Evolutionary conservation across 2,113 vertebrate genomes (phyloP).

Genomic region (Rhinopithecus roxellana): DNA sequence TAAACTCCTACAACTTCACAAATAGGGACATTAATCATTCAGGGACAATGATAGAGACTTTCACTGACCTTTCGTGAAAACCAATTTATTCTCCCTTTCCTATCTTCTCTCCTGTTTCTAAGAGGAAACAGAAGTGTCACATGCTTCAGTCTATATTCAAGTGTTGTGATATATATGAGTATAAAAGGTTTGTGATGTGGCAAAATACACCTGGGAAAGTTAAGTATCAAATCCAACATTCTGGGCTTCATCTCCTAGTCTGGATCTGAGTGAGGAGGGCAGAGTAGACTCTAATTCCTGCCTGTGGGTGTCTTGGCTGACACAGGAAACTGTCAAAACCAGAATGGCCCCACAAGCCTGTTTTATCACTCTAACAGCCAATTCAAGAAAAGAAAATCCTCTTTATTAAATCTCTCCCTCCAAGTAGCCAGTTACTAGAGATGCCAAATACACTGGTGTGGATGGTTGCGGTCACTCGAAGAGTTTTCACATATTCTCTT

Average conservation of each 20-base stretch:
- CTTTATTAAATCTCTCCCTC: slow-evolving; percentile 33
- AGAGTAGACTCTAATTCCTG: slow-evolving; percentile 29
- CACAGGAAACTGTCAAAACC: slow-evolving; percentile 10
- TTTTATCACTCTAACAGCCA: slow-evolving; percentile 63
- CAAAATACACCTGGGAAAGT: neutral
- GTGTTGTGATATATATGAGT: neutral
- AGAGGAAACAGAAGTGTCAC: neutral
- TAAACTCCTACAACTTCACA: neutral
- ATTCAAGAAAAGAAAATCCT: slow-evolving; percentile 47
- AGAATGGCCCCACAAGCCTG: neutral
- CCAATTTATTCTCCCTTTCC: neutral
- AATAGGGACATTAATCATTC: slow-evolving; percentile 33
- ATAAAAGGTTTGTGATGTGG: neutral
- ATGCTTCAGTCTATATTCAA: neutral
- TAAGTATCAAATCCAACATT: neutral
- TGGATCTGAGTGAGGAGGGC: neutral
- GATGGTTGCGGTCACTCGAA: slow-evolving; percentile 24
- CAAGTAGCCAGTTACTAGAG: neutral
- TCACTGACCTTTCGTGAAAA: slow-evolving; percentile 48
- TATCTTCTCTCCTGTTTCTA: slow-evolving; percentile 16
- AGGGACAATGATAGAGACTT: slow-evolving; percentile 32
- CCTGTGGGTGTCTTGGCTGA: slow-evolving; percentile 20
- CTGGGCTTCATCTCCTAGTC: neutral
- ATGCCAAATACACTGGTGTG: slow-evolving; percentile 17
- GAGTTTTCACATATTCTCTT: slow-evolving; percentile 31